Conservation (phyloP, 2,113 vertebrate genomes). For the Struthidea cinerea region DNA sequence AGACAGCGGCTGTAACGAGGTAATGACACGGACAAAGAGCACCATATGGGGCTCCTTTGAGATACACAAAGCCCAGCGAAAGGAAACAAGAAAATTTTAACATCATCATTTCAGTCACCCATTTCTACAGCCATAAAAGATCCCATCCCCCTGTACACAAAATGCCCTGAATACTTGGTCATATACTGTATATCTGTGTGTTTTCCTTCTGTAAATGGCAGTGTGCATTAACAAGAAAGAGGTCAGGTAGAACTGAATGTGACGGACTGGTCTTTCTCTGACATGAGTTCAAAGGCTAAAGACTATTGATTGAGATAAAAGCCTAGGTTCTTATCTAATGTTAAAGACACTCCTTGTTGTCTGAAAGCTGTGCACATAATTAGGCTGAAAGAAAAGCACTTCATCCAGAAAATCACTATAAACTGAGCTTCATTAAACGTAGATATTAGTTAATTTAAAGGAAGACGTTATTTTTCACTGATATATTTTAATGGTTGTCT, state of each 20-base stretch:
- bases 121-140: constrained; percentile 74
- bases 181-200: constrained; percentile 19
- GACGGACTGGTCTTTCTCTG: constrained; percentile 74
- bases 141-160: constrained; percentile 9
- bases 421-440: constrained; percentile 73
- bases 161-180: constrained; percentile 49
- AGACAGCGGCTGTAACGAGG: constrained; percentile 98
- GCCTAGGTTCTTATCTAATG: constrained; percentile 80
- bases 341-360: constrained; percentile 80
- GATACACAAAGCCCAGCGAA: constrained; percentile 85
- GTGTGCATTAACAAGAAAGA: constrained; percentile 73
- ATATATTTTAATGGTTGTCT: constrained; percentile 71
- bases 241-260: constrained; percentile 77
- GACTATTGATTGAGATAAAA: constrained; percentile 87
- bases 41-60: constrained; percentile 97
- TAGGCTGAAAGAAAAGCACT: constrained; percentile 72
- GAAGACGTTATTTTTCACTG: constrained; percentile 70
- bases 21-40: constrained; percentile 99
- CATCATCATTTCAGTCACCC: constrained; percentile 90
- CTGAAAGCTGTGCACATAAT: constrained; percentile 76
- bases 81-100: constrained; percentile 87
- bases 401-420: constrained; percentile 72
- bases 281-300: constrained; percentile 83
- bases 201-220: constrained; percentile 74
- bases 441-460: constrained; percentile 77